Evolutionary conservation across 2,888 invertebrate species (phyloP).

Genomic region (Strigamia maritima): DNA sequence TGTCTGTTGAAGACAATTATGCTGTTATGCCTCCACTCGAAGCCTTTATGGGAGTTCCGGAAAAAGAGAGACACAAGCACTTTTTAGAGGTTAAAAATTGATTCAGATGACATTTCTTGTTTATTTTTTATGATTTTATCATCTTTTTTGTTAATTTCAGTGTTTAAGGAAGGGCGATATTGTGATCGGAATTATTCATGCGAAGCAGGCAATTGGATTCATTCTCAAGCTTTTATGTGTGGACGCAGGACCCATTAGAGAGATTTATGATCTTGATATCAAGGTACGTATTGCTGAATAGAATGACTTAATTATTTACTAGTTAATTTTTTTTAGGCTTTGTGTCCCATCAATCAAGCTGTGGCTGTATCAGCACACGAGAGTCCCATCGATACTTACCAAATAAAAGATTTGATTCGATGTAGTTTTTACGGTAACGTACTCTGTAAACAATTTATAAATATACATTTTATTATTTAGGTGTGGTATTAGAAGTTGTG

Average conservation of each 20-base stretch:
- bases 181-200: slow-evolving; percentile 51
- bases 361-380: slow-evolving; percentile 37
- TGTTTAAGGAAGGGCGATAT: slow-evolving; percentile 52
- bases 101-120: neutral
- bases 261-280: slow-evolving; percentile 80
- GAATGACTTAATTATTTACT: neutral
- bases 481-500: slow-evolving; percentile 40
- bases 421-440: slow-evolving; percentile 17
- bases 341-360: slow-evolving; percentile 33
- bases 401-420: slow-evolving; percentile 40
- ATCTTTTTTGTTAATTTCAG: slow-evolving; percentile 48
- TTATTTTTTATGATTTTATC: neutral
- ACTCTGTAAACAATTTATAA: neutral
- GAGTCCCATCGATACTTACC: slow-evolving; percentile 40
- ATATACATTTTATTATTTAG: slow-evolving; percentile 31
- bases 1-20: slow-evolving; percentile 39
- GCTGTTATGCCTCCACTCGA: slow-evolving; percentile 42
- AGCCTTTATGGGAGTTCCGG: slow-evolving; percentile 39
- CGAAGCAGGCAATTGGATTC: slow-evolving; percentile 52
- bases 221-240: slow-evolving; percentile 75
- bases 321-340: neutral
- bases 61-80: slow-evolving; percentile 39
- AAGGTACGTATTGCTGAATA: slow-evolving; percentile 61
- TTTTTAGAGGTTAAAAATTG: slow-evolving; percentile 39
- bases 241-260: slow-evolving; percentile 71